These are phyloP conservation scores for Drosophila takahashii DNA, from an alignment of 1,140 invertebrate genomes.

Conservation along the genomic window DNA sequence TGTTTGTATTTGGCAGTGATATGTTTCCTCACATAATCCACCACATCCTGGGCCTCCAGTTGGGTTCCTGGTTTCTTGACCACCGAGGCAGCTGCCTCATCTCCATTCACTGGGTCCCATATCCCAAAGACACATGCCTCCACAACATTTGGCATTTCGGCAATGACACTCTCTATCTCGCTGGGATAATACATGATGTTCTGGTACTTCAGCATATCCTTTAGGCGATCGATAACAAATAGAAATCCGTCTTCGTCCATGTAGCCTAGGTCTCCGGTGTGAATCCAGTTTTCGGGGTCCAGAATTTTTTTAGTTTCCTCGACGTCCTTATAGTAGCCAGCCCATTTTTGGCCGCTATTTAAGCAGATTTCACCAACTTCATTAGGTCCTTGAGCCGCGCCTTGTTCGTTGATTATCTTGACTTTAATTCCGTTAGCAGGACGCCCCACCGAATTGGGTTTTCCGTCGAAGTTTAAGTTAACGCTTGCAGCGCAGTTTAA, in stretches of 20 bases:
- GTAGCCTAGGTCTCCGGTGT: slow-evolving; percentile 90
- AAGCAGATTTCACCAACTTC: slow-evolving; percentile 79
- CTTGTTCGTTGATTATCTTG: slow-evolving; percentile 28
- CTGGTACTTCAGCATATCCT: slow-evolving; percentile 90
- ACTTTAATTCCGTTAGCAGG: slow-evolving; percentile 9
- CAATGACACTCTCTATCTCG: slow-evolving; percentile 48
- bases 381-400: slow-evolving; percentile 47
- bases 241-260: slow-evolving; percentile 88
- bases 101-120: slow-evolving; percentile 31
- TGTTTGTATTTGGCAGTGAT: slow-evolving; percentile 32
- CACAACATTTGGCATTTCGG: slow-evolving; percentile 34
- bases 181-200: slow-evolving; percentile 60
- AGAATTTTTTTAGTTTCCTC: slow-evolving; percentile 86
- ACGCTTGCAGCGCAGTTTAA: slow-evolving; percentile 4
- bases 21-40: slow-evolving; percentile 46
- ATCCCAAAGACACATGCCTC: slow-evolving; percentile 59
- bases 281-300: slow-evolving; percentile 88
- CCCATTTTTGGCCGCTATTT: slow-evolving; percentile 61
- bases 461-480: slow-evolving; percentile 24
- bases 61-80: slow-evolving; percentile 11
- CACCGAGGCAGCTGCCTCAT: slow-evolving; percentile 46
- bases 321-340: slow-evolving; percentile 84
- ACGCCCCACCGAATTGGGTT: slow-evolving; percentile 32
- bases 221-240: slow-evolving; percentile 89
- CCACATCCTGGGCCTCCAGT: slow-evolving; percentile 36